Conservation (phyloP, 2,797 vertebrate genomes). For the Trematomus bernacchii region DNA sequence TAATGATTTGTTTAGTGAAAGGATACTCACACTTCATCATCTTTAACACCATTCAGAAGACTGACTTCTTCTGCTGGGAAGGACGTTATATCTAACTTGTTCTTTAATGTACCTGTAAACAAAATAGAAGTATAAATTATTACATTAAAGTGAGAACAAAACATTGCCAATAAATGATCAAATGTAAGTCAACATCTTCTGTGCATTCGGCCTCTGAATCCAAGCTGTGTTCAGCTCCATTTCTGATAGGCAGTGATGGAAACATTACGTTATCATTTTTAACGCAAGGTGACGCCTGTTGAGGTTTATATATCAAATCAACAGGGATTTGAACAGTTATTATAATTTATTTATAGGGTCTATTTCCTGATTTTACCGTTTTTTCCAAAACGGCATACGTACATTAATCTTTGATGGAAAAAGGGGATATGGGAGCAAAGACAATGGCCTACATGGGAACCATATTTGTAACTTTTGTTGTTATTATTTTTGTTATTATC, state of each 20-base stretch:
- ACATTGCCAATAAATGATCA: too few species aligned
- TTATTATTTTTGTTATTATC: too few species aligned
- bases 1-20: conserved; percentile 1
- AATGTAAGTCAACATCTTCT: background rate
- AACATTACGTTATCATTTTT: too few species aligned
- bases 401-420: too few species aligned
- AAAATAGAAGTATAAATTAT: conserved; percentile 10
- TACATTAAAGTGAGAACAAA: background rate
- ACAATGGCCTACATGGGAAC: background rate
- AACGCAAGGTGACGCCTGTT: too few species aligned
- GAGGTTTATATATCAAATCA: too few species aligned
- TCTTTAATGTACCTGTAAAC: conserved; percentile 74
- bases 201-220: background rate
- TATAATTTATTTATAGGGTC: too few species aligned
- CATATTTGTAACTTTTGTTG: background rate
- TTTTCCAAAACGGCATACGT: too few species aligned
- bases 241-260: too few species aligned
- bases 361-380: too few species aligned
- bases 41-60: conserved; percentile 74
- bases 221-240: too few species aligned
- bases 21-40: conserved; percentile 80
- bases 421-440: background rate
- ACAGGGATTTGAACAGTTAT: too few species aligned
- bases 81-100: conserved; percentile 64
- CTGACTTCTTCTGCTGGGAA: conserved; percentile 64